A percentile compares a stretch with the other conserved stretches of the same genome.
Conservation (phyloP, 1,140 invertebrate genomes). For the Eueides isabella region DNA sequence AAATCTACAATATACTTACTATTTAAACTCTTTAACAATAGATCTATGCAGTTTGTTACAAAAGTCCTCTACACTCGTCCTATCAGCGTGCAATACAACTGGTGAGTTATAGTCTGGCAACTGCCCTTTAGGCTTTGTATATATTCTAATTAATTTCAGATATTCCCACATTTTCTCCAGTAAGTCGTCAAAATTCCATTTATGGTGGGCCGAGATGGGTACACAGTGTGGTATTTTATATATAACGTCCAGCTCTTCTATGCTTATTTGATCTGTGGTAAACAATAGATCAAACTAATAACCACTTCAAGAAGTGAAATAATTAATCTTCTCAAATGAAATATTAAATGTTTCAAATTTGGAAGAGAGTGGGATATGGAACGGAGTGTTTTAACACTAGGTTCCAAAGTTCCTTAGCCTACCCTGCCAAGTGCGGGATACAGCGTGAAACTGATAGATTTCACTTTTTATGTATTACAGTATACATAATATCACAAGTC, state of each 20-base stretch:
- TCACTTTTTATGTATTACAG: too few relatives aligned
- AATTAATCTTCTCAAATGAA: too few relatives aligned
- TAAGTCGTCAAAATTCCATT: constrained; percentile 99
- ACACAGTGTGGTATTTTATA: constrained; percentile 99
- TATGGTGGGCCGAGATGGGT: constrained; percentile 99
- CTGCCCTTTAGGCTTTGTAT: constrained; percentile 99
- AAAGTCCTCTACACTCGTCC: constrained; percentile 96
- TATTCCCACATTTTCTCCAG: constrained; percentile 99
- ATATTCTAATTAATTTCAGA: constrained; percentile 97
- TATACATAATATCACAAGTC: too few relatives aligned
- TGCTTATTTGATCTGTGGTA: constrained; percentile 96
- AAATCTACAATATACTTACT: constrained; percentile 85
- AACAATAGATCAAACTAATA: too few relatives aligned
- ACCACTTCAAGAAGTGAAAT: too few relatives aligned
- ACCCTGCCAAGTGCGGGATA: too few relatives aligned
- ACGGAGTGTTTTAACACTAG: too few relatives aligned
- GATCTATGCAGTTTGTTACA: constrained; percentile 99
- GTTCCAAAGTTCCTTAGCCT: too few relatives aligned
- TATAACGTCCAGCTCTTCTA: constrained; percentile 98
- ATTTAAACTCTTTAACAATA: constrained; percentile 99
- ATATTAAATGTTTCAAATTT: too few relatives aligned
- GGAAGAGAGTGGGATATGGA: too few relatives aligned
- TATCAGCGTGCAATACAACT: constrained; percentile 95
- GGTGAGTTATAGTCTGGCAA: constrained; percentile 98
- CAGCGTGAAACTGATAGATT: too few relatives aligned